Conservation (phyloP, 2,113 vertebrate species). For the Willisornis vidua region DNA sequence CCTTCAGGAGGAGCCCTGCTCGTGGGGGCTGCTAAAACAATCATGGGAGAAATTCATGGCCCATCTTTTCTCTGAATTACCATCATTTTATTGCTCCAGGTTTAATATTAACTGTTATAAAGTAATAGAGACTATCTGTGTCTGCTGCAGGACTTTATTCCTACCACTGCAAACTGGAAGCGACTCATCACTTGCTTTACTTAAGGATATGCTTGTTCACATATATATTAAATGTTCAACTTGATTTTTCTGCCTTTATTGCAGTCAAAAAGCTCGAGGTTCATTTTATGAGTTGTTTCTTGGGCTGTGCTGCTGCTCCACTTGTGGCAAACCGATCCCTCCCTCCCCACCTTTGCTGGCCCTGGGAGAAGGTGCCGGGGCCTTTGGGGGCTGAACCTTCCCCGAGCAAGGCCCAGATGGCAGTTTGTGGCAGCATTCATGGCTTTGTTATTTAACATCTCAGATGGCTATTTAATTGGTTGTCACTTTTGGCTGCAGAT, state of each 20-base stretch:
- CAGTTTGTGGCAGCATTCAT: not conserved
- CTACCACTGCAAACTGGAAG: not conserved
- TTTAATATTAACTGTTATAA: not conserved
- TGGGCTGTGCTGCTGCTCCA: not conserved
- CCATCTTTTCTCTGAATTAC: not conserved
- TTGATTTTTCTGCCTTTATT: not conserved
- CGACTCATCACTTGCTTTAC: not conserved
- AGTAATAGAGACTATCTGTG: not conserved
- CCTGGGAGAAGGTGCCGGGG: not conserved
- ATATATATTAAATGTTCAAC: not conserved
- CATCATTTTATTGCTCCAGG: not conserved
- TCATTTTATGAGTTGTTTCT: not conserved
- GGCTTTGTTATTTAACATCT: constrained; percentile 19
- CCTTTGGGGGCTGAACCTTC: not conserved
- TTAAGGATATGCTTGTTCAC: not conserved
- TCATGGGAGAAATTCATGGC: not conserved
- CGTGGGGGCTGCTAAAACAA: not conserved
- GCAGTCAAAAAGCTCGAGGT: not conserved
- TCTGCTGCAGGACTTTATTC: not conserved
- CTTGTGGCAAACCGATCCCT: fast-evolving
- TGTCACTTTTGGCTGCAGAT: constrained; percentile 26
- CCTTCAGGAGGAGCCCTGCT: not conserved
- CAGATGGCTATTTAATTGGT: constrained; percentile 57
- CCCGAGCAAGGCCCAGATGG: not conserved
- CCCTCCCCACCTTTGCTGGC: not conserved